A percentile compares a stretch with the other conserved stretches of the same genome.
Conservation (phyloP, 2,113 vertebrate genomes). For the Vombatus ursinus region DNA sequence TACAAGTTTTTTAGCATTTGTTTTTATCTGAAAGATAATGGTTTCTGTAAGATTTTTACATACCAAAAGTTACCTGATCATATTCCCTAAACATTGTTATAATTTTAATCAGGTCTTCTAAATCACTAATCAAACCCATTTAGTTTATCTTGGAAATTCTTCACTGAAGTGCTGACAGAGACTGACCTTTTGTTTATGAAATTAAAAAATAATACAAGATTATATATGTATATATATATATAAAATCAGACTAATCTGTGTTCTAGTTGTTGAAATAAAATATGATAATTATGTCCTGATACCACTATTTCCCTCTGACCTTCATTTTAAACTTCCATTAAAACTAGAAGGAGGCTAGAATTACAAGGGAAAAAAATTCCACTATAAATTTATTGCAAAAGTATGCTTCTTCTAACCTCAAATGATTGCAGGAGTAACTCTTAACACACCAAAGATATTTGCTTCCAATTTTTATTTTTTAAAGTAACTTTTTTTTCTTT, state of each 20-base stretch:
- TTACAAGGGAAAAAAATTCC: neutral
- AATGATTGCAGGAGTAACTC: slow-evolving; percentile 14
- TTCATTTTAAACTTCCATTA: neutral
- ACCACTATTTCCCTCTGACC: neutral
- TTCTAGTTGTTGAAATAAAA: neutral
- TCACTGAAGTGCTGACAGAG: neutral
- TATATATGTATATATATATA: neutral
- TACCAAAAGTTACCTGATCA: neutral
- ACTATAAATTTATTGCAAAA: neutral
- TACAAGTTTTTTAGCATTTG: slow-evolving; percentile 23
- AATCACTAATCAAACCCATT: slow-evolving; percentile 1
- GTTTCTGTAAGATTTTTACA: slow-evolving; percentile 26
- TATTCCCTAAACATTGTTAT: slow-evolving; percentile 38
- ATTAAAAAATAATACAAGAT: neutral
- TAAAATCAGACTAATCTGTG: neutral
- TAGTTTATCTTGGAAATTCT: slow-evolving; percentile 13
- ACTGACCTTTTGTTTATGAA: slow-evolving; percentile 13
- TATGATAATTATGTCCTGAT: neutral
- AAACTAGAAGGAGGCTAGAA: neutral
- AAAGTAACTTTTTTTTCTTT: neutral
- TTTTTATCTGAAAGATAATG: slow-evolving; percentile 50
- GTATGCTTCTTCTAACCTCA: neutral
- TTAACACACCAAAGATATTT: neutral
- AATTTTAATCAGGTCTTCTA: slow-evolving; percentile 29
- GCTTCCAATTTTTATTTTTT: neutral